Conservation (phyloP, 2,113 vertebrate species). For the Tragelaphus scriptus region DNA sequence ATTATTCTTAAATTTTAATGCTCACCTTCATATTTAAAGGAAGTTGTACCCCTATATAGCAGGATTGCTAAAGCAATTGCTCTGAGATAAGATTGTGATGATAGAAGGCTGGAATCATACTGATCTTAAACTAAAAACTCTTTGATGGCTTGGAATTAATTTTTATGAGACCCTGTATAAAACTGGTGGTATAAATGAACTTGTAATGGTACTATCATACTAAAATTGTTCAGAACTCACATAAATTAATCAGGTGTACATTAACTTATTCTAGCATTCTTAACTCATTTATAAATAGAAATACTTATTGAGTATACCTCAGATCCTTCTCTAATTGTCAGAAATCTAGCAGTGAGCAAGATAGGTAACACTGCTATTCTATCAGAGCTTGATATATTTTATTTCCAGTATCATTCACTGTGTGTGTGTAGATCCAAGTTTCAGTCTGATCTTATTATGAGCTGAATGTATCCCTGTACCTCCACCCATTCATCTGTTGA, state of each 20-base stretch:
- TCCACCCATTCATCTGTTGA: background rate
- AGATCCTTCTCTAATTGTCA: background rate
- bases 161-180: background rate
- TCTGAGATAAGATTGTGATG: background rate
- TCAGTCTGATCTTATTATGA: background rate
- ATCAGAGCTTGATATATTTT: background rate
- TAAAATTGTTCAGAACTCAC: background rate
- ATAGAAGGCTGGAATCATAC: background rate
- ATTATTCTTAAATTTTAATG: background rate
- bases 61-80: background rate
- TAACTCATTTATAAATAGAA: background rate
- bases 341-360: background rate
- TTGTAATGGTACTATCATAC: background rate
- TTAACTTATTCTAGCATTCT: background rate
- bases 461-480: background rate
- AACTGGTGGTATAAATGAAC: background rate
- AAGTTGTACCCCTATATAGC: background rate
- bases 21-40: background rate
- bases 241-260: background rate
- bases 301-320: background rate
- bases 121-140: background rate
- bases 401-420: background rate
- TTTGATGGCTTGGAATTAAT: background rate
- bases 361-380: background rate
- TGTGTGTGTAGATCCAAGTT: background rate